These are phyloP conservation scores for Leguminivora glycinivorella DNA, from an alignment of 1,140 invertebrate genomes.

Conservation along the genomic window DNA sequence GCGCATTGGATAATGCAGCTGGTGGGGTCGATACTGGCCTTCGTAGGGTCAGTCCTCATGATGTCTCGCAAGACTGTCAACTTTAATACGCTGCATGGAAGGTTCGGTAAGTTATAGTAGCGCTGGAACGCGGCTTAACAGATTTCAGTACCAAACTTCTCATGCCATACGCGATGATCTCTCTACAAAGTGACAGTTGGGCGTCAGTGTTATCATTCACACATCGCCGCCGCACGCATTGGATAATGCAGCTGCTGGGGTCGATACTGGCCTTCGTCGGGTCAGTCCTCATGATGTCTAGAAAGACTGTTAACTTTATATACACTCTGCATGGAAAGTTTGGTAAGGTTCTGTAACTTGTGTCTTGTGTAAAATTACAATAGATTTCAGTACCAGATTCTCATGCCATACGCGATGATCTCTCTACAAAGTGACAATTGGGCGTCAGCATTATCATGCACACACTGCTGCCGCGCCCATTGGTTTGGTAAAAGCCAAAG, in stretches of 20 bases:
- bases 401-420: slow-evolving; percentile 48
- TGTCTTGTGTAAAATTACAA: no score
- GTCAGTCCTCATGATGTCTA: slow-evolving; percentile 54
- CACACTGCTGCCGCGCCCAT: slow-evolving; percentile 46
- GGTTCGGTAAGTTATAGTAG: slow-evolving; percentile 52
- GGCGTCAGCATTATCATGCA: neutral
- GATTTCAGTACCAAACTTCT: slow-evolving; percentile 52
- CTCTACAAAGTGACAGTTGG: slow-evolving; percentile 19
- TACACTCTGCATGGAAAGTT: slow-evolving; percentile 57
- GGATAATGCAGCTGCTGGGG: slow-evolving; percentile 52
- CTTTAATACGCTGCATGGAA: slow-evolving; percentile 56
- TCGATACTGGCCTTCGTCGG: slow-evolving; percentile 58
- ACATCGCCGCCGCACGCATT: slow-evolving; percentile 47
- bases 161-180: slow-evolving; percentile 46
- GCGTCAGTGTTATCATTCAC: neutral
- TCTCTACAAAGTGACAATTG: slow-evolving; percentile 14
- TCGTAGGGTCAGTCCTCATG: slow-evolving; percentile 58
- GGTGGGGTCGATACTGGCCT: slow-evolving; percentile 52
- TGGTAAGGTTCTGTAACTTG: slow-evolving; percentile 48
- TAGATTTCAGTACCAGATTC: slow-evolving; percentile 54
- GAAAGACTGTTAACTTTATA: slow-evolving; percentile 53
- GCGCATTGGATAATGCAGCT: slow-evolving; percentile 58
- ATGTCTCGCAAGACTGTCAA: slow-evolving; percentile 51
- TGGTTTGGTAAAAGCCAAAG: no score
- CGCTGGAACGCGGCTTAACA: neutral